Percentiles rank a stretch among this genome's conserved stretches.
Evolutionary conservation across 30 jellyfish, hydroid and myxozoan species (phyloP).

Genomic region (Catostylus mosaicus): DNA sequence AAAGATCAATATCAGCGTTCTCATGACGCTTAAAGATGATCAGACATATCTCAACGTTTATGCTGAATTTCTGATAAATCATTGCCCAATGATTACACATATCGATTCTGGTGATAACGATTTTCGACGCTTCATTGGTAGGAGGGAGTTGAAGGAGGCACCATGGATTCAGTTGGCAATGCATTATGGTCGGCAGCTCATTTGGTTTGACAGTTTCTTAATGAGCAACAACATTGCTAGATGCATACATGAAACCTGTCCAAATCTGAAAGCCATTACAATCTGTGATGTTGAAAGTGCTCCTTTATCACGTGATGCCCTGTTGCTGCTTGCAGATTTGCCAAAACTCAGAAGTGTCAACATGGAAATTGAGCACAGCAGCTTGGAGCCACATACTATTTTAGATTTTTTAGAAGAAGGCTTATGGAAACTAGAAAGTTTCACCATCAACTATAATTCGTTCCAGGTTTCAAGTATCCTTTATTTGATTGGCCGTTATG

Average conservation of each 20-base stretch:
- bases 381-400: too few species aligned
- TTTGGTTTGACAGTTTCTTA: background rate
- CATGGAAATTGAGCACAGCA: too few species aligned
- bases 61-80: background rate
- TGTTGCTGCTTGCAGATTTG: too few species aligned
- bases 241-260: background rate
- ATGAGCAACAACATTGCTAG: slow-evolving; percentile 1
- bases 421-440: too few species aligned
- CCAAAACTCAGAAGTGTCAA: too few species aligned
- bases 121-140: background rate
- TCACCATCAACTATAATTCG: too few species aligned
- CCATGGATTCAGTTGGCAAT: background rate
- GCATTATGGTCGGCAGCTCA: slow-evolving; percentile 22
- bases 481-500: too few species aligned
- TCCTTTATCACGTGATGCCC: too few species aligned
- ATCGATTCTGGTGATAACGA: slow-evolving; percentile 3
- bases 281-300: too few species aligned
- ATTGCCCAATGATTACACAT: slow-evolving; percentile 17
- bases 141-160: background rate
- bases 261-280: slow-evolving; percentile 1
- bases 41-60: background rate
- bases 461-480: too few species aligned
- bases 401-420: too few species aligned
- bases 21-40: background rate
- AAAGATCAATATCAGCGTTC: background rate